These are phyloP conservation scores for Meloidogyne chitwoodi DNA, from an alignment of 1,140 invertebrate genomes.

Conservation along the genomic window DNA sequence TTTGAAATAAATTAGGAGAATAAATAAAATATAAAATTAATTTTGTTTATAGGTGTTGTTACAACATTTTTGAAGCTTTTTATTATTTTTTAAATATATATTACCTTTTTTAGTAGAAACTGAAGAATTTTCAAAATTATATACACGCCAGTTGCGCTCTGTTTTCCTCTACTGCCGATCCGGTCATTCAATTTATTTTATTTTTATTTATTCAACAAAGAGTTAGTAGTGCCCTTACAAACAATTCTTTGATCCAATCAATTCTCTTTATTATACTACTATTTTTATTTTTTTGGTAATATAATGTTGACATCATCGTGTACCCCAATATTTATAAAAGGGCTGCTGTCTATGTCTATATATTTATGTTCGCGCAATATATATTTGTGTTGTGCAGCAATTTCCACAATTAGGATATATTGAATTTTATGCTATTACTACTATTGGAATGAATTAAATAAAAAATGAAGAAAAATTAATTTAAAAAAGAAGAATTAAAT, in stretches of 20 bases:
- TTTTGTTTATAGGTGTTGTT: not conserved
- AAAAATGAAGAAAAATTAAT: not conserved
- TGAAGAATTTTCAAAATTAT: not conserved
- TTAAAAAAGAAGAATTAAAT: no score
- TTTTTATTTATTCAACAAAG: no score
- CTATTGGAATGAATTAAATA: not conserved
- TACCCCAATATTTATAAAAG: no score
- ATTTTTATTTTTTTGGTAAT: not conserved
- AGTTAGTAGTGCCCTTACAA: not conserved
- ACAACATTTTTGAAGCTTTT: not conserved
- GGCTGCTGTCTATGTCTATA: no score
- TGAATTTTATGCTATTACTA: not conserved
- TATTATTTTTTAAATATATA: not conserved
- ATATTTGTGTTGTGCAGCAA: not conserved
- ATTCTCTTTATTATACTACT: not conserved
- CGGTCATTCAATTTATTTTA: not conserved
- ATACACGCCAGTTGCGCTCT: not conserved
- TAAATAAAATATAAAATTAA: no score
- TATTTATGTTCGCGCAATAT: not conserved
- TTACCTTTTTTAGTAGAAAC: not conserved
- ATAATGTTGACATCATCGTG: not conserved
- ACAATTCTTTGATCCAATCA: not conserved
- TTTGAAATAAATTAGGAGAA: not conserved
- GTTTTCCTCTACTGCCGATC: not conserved
- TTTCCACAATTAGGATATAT: not conserved